These are phyloP conservation scores for Grallaria varia DNA, from an alignment of 2,113 vertebrate genomes.

Conservation along the genomic window DNA sequence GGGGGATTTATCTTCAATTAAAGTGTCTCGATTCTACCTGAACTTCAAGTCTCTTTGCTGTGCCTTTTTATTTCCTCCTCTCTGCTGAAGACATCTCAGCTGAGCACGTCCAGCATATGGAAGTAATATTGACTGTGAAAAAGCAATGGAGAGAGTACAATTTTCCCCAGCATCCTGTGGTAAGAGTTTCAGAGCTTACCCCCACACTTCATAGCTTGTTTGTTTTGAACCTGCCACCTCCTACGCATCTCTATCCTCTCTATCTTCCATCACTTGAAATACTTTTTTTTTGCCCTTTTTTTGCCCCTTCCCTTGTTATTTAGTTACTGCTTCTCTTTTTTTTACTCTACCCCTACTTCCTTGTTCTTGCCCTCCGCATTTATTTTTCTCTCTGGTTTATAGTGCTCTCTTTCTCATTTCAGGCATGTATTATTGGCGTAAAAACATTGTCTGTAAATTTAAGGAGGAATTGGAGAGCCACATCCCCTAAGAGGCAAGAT, in stretches of 20 bases:
- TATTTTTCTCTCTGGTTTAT: background rate
- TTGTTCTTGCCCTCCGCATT: background rate
- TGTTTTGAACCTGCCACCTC: conserved; percentile 1
- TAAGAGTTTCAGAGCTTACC: background rate
- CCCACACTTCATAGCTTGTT: background rate
- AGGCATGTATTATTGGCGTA: background rate
- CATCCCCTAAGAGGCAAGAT: background rate
- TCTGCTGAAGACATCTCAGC: background rate
- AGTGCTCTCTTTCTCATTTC: background rate
- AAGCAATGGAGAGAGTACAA: background rate
- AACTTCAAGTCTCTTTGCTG: background rate
- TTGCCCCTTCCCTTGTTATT: background rate
- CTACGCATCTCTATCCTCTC: background rate
- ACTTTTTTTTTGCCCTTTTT: background rate
- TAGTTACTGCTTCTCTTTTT: background rate
- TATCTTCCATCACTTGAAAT: background rate
- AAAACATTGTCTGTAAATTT: background rate
- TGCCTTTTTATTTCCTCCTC: background rate
- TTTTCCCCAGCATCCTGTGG: background rate
- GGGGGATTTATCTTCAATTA: background rate
- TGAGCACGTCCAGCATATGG: background rate
- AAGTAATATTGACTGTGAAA: background rate
- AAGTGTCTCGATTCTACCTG: background rate
- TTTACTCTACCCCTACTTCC: background rate
- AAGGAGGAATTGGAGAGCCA: background rate